Base-by-base conservation (phyloP, 1,140 invertebrate species). In the Aphelinus certus region DNA sequence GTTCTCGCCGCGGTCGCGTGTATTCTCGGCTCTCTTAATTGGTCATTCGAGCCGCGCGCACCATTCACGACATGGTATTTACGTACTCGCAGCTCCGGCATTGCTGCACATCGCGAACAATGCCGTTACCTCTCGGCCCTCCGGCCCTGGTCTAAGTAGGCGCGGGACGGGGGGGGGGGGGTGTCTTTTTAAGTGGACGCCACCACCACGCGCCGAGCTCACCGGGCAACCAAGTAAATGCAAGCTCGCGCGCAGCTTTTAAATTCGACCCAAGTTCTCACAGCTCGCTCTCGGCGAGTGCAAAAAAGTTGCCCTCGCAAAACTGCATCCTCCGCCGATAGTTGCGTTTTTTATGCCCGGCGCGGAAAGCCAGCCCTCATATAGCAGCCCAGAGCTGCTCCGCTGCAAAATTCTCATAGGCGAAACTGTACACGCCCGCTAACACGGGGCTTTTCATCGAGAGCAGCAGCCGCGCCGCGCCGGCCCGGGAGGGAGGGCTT, bases 11-110 rank as follows among this genome's bases (percentile, higher is more conserved):
- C 26, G 26, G 26, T 26, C 26, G 43, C 46, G 55, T 3, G 9
- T 51, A 48, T 53, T 26, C 66, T 68, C 46, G 26, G 26, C 26
- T 26, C 62, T 70, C 47, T 70, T 70, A 70, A 70, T 70, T 70
- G 68, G 68, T 70, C 68, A 71, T 61, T 71, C 60, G 69, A 63
- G 51, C 60, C 42, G 49, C 47, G 51, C 26, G 26, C 26, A 26
- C 51, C 60, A 71, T 71, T 71, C 51, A 47, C 48, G 43, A 47
- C n/a, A 49, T 49, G 47, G 57, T 42, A 70, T 61, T 26, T 70
- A 70, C 48, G 57, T 45, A 49, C 57, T 61, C n/a, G 46, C 9
- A 5, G 26, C 26, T 26, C 26, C 26, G 26, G 43, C 66, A 7
- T 4, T 6, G 45, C 62, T 48, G 2, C 45, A 48, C 47, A n/a